Percentiles rank a stretch among this genome's conserved stretches.
phyloP scores from a whole-genome alignment of 2,888 invertebrate species.

The Nineta flava region DNA sequence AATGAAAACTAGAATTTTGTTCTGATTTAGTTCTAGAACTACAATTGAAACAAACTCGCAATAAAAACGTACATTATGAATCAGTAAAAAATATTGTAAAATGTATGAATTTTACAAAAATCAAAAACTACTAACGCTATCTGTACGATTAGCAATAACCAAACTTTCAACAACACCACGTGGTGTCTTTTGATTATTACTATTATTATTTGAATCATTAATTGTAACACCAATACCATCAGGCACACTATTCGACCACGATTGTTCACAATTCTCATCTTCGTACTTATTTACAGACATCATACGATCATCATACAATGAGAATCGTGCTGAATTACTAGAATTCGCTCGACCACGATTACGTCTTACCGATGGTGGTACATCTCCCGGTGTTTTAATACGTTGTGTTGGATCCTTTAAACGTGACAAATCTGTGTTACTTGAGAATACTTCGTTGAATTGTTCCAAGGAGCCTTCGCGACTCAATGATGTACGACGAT shows the following conservation, averaged over 20 bases:
- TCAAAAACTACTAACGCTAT: constrained; percentile 30
- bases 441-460: constrained; percentile 58
- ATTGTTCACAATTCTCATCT: constrained; percentile 11
- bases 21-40: too few relatives aligned
- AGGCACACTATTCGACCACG: constrained; percentile 28
- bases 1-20: too few relatives aligned
- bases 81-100: too few relatives aligned
- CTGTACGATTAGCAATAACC: constrained; percentile 19
- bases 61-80: too few relatives aligned
- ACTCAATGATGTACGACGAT: constrained; percentile 24
- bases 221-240: constrained; percentile 18
- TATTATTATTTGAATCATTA: constrained; percentile 11
- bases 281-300: constrained; percentile 42
- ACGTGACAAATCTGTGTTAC: constrained; percentile 45
- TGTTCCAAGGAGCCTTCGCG: constrained; percentile 60
- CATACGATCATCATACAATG: constrained; percentile 78
- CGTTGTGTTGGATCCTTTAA: constrained; percentile 59
- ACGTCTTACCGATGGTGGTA: constrained; percentile 60
- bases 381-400: constrained; percentile 68
- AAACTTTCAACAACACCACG: constrained; percentile 10
- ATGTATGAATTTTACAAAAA: not conserved
- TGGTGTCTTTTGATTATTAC: constrained; percentile 11
- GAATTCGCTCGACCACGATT: constrained; percentile 45
- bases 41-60: too few relatives aligned
- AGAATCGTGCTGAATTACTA: constrained; percentile 47